Conservation (phyloP, 2,797 vertebrate genomes). For the Amblyraja radiata region DNA sequence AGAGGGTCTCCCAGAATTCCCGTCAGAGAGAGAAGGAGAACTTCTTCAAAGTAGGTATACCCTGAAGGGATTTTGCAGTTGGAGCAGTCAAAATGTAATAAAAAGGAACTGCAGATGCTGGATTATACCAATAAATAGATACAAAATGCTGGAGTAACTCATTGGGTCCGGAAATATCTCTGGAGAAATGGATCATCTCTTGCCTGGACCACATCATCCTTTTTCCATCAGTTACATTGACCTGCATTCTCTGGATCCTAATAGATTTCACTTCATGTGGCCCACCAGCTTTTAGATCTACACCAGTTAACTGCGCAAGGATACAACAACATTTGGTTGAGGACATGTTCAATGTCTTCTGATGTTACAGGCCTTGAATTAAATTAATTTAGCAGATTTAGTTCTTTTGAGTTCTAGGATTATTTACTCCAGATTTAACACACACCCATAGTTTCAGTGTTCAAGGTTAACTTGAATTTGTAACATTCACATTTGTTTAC, state of each 20-base stretch:
- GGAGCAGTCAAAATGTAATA: no score
- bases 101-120: no score
- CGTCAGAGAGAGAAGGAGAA: no score
- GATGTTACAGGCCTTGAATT: neutral
- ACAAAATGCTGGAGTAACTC: no score
- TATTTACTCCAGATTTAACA: neutral
- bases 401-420: neutral
- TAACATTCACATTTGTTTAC: constrained; percentile 33
- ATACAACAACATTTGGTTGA: neutral
- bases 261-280: neutral
- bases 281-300: neutral
- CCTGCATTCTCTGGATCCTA: neutral
- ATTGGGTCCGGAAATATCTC: no score
- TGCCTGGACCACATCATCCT: neutral
- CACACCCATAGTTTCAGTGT: neutral
- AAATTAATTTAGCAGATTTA: neutral
- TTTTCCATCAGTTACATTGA: neutral
- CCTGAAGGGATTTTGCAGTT: no score
- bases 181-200: no score
- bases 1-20: no score
- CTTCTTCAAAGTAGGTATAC: no score
- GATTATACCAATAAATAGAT: no score
- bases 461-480: constrained; percentile 7
- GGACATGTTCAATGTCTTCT: neutral
- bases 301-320: neutral